Percentiles rank a stretch among this genome's conserved stretches.
Conservation (phyloP, 2,113 vertebrate genomes). For the Chaetura pelagica region DNA sequence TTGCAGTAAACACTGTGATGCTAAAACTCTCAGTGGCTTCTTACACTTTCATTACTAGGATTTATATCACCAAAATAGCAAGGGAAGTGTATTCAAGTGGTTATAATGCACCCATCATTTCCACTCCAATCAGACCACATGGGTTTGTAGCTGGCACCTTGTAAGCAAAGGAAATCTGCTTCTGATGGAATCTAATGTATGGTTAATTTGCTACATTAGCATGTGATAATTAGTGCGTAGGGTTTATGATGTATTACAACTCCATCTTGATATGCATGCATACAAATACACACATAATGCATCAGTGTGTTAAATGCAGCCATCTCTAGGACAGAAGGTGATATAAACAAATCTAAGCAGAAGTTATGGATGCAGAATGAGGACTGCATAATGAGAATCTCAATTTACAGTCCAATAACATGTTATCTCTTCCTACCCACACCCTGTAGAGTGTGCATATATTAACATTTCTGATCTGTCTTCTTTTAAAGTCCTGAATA, state of each 20-base stretch:
- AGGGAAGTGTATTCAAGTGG: not conserved
- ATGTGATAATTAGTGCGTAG: constrained; percentile 12
- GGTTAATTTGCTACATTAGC: constrained; percentile 27
- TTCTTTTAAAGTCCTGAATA: not conserved
- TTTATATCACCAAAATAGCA: constrained; percentile 13
- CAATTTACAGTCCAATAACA: not conserved
- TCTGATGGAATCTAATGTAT: not conserved
- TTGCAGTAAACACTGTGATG: not conserved
- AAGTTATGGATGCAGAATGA: not conserved
- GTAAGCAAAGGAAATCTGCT: not conserved
- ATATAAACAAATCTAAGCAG: constrained; percentile 25
- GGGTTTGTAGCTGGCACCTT: not conserved
- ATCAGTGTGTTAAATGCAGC: not conserved
- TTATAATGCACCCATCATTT: not conserved
- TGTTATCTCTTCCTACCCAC: not conserved
- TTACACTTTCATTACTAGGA: not conserved
- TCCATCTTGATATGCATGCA: not conserved
- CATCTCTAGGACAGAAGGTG: not conserved
- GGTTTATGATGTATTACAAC: not conserved
- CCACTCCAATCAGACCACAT: not conserved
- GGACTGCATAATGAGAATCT: not conserved
- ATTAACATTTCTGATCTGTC: not conserved
- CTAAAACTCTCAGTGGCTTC: not conserved
- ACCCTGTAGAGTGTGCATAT: not conserved
- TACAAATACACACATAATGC: not conserved